Evolutionary conservation across 2,797 vertebrate species (phyloP).

Genomic region (Trachops cirrhosus): DNA sequence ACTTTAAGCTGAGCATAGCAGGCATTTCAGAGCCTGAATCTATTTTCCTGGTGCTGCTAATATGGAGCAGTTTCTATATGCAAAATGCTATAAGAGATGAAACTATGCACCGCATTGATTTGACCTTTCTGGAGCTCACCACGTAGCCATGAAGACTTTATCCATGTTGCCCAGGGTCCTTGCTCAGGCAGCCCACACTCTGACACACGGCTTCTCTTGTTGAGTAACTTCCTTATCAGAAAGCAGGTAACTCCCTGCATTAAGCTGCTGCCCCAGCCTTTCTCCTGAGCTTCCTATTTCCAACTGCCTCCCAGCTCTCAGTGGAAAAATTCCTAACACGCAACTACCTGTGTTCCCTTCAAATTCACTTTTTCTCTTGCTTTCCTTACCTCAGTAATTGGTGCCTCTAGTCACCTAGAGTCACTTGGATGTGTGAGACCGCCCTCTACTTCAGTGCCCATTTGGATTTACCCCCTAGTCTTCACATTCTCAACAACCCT

Average conservation of each 20-base stretch:
- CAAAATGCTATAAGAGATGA: not conserved
- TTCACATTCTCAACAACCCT: not conserved
- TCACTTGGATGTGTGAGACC: not conserved
- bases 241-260: not conserved
- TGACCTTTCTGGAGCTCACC: not conserved
- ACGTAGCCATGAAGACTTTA: not conserved
- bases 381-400: not conserved
- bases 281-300: not conserved
- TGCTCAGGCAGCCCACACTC: not conserved
- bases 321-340: not conserved
- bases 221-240: not conserved
- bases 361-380: not conserved
- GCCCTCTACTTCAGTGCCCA: rapidly evolving
- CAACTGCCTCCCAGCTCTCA: not conserved
- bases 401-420: not conserved
- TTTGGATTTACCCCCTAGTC: not conserved
- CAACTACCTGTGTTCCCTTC: not conserved
- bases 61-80: not conserved
- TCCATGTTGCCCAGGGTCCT: not conserved
- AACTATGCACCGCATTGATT: not conserved
- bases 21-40: not conserved
- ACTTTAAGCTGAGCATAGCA: not conserved
- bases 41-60: not conserved
- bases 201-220: not conserved
- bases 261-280: not conserved